phyloP scores from a whole-genome alignment of 2,888 invertebrate species.

The Acronicta aceris region DNA sequence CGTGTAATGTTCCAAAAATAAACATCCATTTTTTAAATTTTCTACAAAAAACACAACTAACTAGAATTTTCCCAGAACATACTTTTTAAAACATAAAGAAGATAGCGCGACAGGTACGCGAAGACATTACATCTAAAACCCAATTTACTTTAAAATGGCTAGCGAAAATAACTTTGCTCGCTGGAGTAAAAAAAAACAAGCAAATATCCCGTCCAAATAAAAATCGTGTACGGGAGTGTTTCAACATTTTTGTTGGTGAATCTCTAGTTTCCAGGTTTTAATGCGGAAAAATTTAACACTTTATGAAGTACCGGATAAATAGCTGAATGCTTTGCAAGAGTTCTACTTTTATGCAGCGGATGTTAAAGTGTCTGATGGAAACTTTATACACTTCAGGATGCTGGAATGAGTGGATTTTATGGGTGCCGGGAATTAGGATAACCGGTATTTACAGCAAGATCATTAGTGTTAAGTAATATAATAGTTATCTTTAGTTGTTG shows the following conservation, averaged over 20 bases:
- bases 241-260: conserved; percentile 29
- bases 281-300: conserved; percentile 58
- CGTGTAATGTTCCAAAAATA: too few species aligned
- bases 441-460: conserved; percentile 15
- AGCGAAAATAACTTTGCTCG: conserved; percentile 35
- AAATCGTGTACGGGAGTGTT: conserved; percentile 28
- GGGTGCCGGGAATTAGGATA: conserved; percentile 20
- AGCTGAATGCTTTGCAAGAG: conserved; percentile 58
- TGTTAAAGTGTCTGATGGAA: conserved; percentile 51
- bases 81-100: conserved; percentile 45
- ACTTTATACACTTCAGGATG: conserved; percentile 48
- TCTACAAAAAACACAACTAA: conserved; percentile 17
- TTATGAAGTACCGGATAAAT: conserved; percentile 57
- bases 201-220: conserved; percentile 40
- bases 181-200: conserved; percentile 28
- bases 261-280: conserved; percentile 49
- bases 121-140: conserved; percentile 53
- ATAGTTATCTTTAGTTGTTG: conserved; percentile 1
- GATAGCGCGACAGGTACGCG: conserved; percentile 47
- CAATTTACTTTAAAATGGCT: conserved; percentile 54
- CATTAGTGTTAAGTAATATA: conserved; percentile 17
- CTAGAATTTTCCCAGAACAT: conserved; percentile 28
- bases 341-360: conserved; percentile 48
- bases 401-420: conserved; percentile 30
- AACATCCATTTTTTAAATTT: too few species aligned